Evolutionary conservation across 2,113 vertebrate species (phyloP), one percentile per base, ranked within the genome.

Genomic region (Apaloderma vittatum): DNA sequence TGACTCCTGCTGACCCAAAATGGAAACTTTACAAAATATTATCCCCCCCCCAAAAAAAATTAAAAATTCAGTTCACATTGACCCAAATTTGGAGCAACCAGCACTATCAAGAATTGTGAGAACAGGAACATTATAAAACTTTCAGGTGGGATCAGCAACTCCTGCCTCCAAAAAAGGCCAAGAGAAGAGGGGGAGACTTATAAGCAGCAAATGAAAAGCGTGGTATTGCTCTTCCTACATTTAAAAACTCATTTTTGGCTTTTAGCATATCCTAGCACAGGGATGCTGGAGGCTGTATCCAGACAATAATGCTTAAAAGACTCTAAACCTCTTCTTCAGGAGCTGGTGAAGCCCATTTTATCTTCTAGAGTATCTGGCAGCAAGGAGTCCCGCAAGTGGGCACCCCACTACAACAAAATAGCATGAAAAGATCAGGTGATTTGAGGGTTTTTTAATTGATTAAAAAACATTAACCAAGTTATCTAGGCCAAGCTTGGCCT

Each of bases 1-100:
- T 43, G 78, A 91, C 83, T 85, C n/a, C n/a, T 63, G 45, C 74
- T 94, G 88, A 92, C 81, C 89, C 76, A 92, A 89, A 94, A 95
- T 26, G 71, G 55, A 78, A 94, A 74, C 30, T 52, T 29, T 7
- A 21, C 68, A 51, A 61, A 51, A 20, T 20, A 3, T 12, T 36
- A 40, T 3, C 11, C 7, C 13, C 9, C 20, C 18, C 8, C 12
- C 1, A 6, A 34, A 37, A n/a, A 40, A 48, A 15, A 63, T 65
- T 54, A 61, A 40, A 16, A 15, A 63, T 65, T 54, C 26, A 9
- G 8, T 54, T 91, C 70, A 58, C 30, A 59, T 19, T 82, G 45
- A 74, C 55, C 55, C 76, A 78, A 45, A 78, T 94, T 70, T 10
- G 12, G 45, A 59, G 51, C 14, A n/a, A 10, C 8, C 6, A 1